Conservation (phyloP, 2,888 invertebrate genomes). For the Sphinx pinastri region DNA sequence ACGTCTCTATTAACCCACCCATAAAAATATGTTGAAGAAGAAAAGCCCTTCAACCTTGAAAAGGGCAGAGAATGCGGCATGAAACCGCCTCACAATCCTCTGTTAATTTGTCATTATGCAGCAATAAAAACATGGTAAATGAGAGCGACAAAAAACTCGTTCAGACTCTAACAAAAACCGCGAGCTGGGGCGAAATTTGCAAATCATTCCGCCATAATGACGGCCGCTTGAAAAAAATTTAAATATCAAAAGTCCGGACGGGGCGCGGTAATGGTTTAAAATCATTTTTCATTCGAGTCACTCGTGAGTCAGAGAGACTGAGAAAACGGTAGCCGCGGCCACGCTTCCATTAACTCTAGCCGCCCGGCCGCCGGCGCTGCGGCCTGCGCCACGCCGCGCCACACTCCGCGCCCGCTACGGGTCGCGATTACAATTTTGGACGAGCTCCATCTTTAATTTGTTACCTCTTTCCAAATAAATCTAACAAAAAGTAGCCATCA, state of each 20-base stretch:
- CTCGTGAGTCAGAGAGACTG: slow-evolving; percentile 75
- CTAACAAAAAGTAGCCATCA: slow-evolving; percentile 43
- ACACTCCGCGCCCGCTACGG: slow-evolving; percentile 22
- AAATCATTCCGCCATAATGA: slow-evolving; percentile 82
- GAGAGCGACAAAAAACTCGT: slow-evolving; percentile 80
- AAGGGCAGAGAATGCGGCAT: slow-evolving; percentile 70
- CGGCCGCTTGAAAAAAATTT: slow-evolving; percentile 83
- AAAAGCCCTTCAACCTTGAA: slow-evolving; percentile 66
- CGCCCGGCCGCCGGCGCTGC: slow-evolving; percentile 26
- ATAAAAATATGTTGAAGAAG: slow-evolving; percentile 61
- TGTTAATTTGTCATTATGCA: slow-evolving; percentile 83
- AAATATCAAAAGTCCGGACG: slow-evolving; percentile 84
- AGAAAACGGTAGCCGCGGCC: slow-evolving; percentile 80
- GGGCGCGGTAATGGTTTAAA: slow-evolving; percentile 83
- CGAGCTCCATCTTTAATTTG: slow-evolving; percentile 68
- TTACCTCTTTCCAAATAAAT: slow-evolving; percentile 46
- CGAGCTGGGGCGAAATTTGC: slow-evolving; percentile 81
- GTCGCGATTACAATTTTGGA: slow-evolving; percentile 74
- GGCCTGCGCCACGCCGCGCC: neutral
- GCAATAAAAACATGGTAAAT: slow-evolving; percentile 83
- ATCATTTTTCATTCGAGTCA: slow-evolving; percentile 83
- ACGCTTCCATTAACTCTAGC: slow-evolving; percentile 73
- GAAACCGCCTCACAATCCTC: slow-evolving; percentile 80
- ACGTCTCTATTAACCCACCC: slow-evolving; percentile 33
- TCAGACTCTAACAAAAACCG: slow-evolving; percentile 76